Evolutionary conservation across 1,140 invertebrate species (phyloP), one percentile per base, ranked within the genome.

Genomic region (Hypothenemus hampei): DNA sequence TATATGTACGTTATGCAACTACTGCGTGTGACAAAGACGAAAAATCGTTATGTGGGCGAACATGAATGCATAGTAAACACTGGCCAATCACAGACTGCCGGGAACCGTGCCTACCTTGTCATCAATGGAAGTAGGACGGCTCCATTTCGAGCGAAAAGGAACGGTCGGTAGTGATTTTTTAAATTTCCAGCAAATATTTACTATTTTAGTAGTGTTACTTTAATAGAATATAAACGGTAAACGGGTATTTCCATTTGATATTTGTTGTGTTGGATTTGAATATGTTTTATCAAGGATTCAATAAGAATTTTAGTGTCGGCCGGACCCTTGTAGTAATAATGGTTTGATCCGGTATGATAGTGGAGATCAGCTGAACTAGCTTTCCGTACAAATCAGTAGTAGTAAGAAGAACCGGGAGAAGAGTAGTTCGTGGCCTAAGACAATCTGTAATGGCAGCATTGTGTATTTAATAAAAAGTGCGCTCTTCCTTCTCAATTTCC

Each of bases 61-160:
- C 64, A 66, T 63, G 63, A 66, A 64, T 60, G 60, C 59, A 67
- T 59, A 59, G 58, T 64, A 62, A 60, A 60, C 60, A 59, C 47
- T 57, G 56, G 62, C 69, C 69, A 71, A 71, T 71, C 62, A 62
- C 58, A 62, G 59, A 58, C 60, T 59, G 57, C 57, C 62, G 59
- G 62, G 64, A 65, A 66, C 62, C 67, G 60, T 66, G 65, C 69
- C 68, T 69, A 68, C 66, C 70, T 70, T 70, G 67, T 72, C 70
- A 72, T 72, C 70, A 72, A 72, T 72, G 70, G 68, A 65, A 64
- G 69, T 65, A 58, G 63, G 69, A 54, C 56, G 60, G 65, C 59
- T 67, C 67, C 58, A 72, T 61, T 56, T 23, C 31, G 3, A 11
- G 6, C 11, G 20, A 16, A 46, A 44, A n/a, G 48, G 60, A 29